Evolutionary conservation across 2,797 vertebrate species (phyloP), one percentile per base, ranked within the genome.

Genomic region (Chanos chanos): DNA sequence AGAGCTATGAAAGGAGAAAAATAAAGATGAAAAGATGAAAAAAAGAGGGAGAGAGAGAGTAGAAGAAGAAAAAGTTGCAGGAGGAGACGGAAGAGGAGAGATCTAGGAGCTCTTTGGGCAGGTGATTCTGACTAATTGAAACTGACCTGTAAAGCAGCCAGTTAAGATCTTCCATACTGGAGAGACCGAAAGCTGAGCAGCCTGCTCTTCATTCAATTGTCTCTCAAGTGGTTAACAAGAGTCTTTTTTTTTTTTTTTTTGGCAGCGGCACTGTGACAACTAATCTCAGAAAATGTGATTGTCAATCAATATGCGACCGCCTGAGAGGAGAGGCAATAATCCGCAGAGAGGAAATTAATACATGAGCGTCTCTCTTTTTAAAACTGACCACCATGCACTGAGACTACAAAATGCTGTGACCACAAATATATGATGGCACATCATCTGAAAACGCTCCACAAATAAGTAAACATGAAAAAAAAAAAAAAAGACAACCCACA

Each of bases 201-300:
- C 68, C 64, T 70, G 70, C 43, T 73, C 80, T 81, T 80, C 69
- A 83, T 61, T 83, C 57, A 66, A 79, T 69, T 72, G 70, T 62
- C 64, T 79, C 75, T 80, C 62, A 18, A 78, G 75, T 63, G 64
- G 76, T 74, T 68, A 52, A 40, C 55, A 41, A 47, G 54, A 43
- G 43, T 73, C 67, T 72, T 68, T 73, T 61, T 72, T 51, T 64
- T 68, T 9, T 76, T 71, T 48, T 77, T 79, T 80, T 80, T 71
- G 63, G 78, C 34, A 21, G 43, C 28, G 51, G 61, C 43, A 52
- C 72, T 75, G 25, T 24, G 70, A 69, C 63, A 45, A 80, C 67
- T 64, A 56, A 34, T 36, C 18, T 49, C 27, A 30, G 39, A 66
- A 74, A 72, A 65, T 47, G 54, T 62, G 57, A 24, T 66, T 73